Evolutionary conservation across 2,797 vertebrate genomes (phyloP).

Genomic region (Antrozous pallidus): DNA sequence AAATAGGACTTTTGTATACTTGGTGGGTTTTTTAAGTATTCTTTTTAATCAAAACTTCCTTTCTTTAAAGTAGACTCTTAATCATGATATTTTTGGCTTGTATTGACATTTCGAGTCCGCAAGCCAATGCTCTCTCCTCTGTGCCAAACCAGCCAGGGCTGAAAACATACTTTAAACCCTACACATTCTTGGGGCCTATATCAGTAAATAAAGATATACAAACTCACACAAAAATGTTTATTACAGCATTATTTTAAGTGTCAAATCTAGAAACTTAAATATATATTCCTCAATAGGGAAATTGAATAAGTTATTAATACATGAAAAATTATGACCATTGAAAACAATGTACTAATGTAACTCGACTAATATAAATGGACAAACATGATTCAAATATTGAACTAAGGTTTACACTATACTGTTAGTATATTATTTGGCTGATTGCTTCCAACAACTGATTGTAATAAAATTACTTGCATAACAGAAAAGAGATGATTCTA

Average conservation of each 20-base stretch:
- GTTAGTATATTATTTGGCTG: background rate
- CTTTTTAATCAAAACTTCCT: too few species aligned
- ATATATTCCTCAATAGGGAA: background rate
- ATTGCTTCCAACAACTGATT: background rate
- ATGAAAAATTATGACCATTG: background rate
- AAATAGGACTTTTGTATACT: too few species aligned
- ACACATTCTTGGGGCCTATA: background rate
- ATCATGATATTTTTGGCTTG: too few species aligned
- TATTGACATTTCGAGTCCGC: too few species aligned
- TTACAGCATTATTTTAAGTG: background rate
- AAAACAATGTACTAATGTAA: background rate
- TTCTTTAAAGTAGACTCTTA: too few species aligned
- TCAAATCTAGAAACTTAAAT: slow-evolving; percentile 15
- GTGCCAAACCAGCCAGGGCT: background rate
- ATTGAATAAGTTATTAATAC: background rate
- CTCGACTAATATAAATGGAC: background rate
- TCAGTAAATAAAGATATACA: background rate
- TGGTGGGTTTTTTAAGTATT: too few species aligned
- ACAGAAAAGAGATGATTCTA: background rate
- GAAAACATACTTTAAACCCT: background rate
- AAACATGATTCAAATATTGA: background rate
- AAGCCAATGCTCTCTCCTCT: background rate
- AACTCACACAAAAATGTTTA: background rate
- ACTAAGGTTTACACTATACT: background rate
- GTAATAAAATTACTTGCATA: background rate